phyloP scores from a whole-genome alignment of 2,113 vertebrate genomes.

The Sander vitreus region DNA sequence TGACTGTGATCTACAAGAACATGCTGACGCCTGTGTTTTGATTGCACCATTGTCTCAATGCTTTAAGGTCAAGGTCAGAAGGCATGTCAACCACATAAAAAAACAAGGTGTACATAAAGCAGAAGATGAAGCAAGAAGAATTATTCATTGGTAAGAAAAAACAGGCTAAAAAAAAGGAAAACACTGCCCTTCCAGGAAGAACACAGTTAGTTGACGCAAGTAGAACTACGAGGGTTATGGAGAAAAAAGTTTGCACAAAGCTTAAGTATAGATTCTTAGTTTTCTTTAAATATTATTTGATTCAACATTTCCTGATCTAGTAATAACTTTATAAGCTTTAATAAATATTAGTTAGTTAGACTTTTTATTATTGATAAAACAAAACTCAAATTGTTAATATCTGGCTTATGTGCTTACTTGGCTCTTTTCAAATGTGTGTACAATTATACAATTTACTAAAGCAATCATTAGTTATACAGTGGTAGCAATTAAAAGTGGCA shows the following conservation, averaged over 20 bases:
- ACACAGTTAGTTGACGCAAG: neutral
- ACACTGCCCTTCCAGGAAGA: neutral
- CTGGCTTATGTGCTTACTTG: neutral
- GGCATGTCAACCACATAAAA: neutral
- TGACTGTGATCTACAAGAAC: slow-evolving; percentile 4
- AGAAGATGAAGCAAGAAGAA: neutral
- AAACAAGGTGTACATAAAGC: neutral
- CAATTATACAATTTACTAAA: neutral
- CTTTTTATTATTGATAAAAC: neutral
- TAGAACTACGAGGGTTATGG: neutral
- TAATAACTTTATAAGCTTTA: neutral
- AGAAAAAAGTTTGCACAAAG: neutral
- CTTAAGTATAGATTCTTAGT: neutral
- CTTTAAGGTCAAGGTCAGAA: neutral
- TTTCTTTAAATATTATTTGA: neutral
- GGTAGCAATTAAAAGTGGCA: neutral
- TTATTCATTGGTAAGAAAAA: neutral
- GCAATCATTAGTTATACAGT: neutral
- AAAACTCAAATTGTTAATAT: neutral
- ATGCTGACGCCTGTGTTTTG: neutral
- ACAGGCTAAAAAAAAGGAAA: neutral
- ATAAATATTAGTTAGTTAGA: too few species aligned
- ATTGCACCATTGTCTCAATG: neutral
- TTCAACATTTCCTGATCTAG: neutral
- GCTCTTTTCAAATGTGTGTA: neutral